Evolutionary conservation across 2,113 vertebrate species (phyloP), one percentile per base, ranked within the genome.

Genomic region (Petrocephalus zakoni): DNA sequence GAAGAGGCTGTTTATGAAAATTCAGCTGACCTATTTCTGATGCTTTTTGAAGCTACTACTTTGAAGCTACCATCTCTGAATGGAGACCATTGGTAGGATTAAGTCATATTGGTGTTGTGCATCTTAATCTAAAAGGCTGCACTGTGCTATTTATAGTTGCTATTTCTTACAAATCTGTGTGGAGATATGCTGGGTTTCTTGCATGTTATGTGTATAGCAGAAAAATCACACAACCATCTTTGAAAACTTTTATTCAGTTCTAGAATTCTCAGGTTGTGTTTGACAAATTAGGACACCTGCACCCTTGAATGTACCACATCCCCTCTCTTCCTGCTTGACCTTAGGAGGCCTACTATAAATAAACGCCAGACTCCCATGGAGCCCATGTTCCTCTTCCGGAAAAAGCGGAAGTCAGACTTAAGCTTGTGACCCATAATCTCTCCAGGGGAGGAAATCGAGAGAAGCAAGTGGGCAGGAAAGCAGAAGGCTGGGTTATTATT

Each of bases 331-430:
- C 47, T 55, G 17, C 17, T 25, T 2, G 19, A 15, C 68, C 84
- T 86, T 88, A 34, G 89, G 88, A 89, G 85, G 64, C 86, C 84
- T 83, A 84, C 87, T 90, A 90, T 89, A 91, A 91, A 90, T 53
- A 42, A 49, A 89, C 86, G 2, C 87, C 78, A 68, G 53, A 87
- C 87, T 90, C 90, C 52, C 90, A 53, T 61, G 89, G 88, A 82
- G 89, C 91, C 90, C 88, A 56, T 89, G 90, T 90, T 88, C 88
- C 25, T 85, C 81, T 93, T 93, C 91, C 89, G 94, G 94, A 95
- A 93, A 94, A 42, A 94, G 91, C 93, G 94, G 94, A 96, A 95
- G 90, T 82, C 46, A 87, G 90, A 91, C 90, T 90, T 89, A 92
- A 83, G 78, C 83, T 87, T 61, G 89, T 91, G 93, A 93, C 93